These are phyloP conservation scores for Phasia obesa DNA, from an alignment of 2,888 invertebrate genomes.

Conservation along the genomic window DNA sequence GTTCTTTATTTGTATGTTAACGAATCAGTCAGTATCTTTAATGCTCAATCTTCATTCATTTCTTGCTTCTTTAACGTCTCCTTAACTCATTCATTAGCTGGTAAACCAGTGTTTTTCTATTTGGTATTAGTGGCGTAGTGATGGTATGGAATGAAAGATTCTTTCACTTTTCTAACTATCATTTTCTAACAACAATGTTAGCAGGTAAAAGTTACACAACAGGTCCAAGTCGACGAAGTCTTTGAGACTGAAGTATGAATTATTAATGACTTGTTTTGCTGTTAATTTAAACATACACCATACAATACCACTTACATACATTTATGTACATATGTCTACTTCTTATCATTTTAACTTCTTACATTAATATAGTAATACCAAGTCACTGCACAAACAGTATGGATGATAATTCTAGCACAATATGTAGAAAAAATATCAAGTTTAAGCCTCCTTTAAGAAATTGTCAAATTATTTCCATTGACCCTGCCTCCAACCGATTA, in stretches of 20 bases:
- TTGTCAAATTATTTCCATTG: no score
- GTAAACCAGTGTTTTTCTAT: constrained; percentile 38
- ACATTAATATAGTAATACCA: constrained; percentile 4
- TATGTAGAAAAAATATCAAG: no score
- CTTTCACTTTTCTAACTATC: constrained; percentile 71
- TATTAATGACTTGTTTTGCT: constrained; percentile 70
- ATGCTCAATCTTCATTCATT: constrained; percentile 43
- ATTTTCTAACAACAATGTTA: constrained; percentile 69
- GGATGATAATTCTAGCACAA: constrained; percentile 23
- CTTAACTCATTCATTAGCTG: constrained; percentile 17
- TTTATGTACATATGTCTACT: constrained; percentile 1
- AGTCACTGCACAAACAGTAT: constrained; percentile 26
- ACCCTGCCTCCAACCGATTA: no score
- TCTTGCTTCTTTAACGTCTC: constrained; percentile 18
- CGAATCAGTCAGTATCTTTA: constrained; percentile 11
- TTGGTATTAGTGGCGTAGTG: constrained; percentile 33
- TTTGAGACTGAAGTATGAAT: constrained; percentile 66
- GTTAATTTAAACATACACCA: constrained; percentile 61
- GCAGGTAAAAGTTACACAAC: constrained; percentile 70
- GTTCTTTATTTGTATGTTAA: not conserved
- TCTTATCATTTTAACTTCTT: constrained; percentile 5
- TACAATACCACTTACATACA: constrained; percentile 7
- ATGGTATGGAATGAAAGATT: constrained; percentile 60
- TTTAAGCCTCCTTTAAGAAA: no score
- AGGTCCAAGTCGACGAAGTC: constrained; percentile 49